A percentile compares a stretch with the other conserved stretches of the same genome.
These are phyloP conservation scores for Lagria hirta DNA, from an alignment of 2,888 invertebrate species.

Conservation along the genomic window DNA sequence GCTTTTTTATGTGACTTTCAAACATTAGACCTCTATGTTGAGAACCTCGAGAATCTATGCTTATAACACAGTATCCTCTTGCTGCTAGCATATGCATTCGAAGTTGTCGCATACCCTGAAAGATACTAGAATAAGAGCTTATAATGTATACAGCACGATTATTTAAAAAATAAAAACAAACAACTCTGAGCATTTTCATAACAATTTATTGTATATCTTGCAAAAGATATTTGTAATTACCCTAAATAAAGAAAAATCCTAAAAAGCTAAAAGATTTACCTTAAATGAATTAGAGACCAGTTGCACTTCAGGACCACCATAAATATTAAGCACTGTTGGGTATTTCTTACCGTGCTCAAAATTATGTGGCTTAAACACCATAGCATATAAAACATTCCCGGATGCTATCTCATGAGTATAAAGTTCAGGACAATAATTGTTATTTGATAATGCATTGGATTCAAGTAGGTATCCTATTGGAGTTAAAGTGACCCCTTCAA, in stretches of 20 bases:
- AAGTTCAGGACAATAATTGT: slow-evolving; percentile 70
- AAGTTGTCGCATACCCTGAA: slow-evolving; percentile 83
- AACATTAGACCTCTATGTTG: slow-evolving; percentile 89
- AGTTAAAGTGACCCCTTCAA: slow-evolving; percentile 68
- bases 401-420: slow-evolving; percentile 69
- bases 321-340: slow-evolving; percentile 94
- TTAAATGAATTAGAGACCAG: slow-evolving; percentile 94
- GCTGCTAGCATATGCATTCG: slow-evolving; percentile 94
- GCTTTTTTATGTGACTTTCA: slow-evolving; percentile 84
- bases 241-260: slow-evolving; percentile 2
- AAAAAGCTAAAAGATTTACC: slow-evolving; percentile 55
- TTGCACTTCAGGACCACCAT: slow-evolving; percentile 98
- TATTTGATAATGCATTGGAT: slow-evolving; percentile 56
- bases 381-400: slow-evolving; percentile 76
- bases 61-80: slow-evolving; percentile 93
- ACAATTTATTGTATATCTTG: no score
- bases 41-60: slow-evolving; percentile 94
- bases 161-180: slow-evolving; percentile 4
- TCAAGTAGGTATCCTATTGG: slow-evolving; percentile 72
- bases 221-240: no score
- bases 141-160: background rate
- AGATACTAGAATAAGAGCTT: slow-evolving; percentile 29
- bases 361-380: slow-evolving; percentile 85
- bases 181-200: no score
- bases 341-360: slow-evolving; percentile 69